A percentile compares a stretch with the other conserved stretches of the same genome.
Evolutionary conservation across 2,797 vertebrate genomes (phyloP).

Genomic region (Cygnus olor): DNA sequence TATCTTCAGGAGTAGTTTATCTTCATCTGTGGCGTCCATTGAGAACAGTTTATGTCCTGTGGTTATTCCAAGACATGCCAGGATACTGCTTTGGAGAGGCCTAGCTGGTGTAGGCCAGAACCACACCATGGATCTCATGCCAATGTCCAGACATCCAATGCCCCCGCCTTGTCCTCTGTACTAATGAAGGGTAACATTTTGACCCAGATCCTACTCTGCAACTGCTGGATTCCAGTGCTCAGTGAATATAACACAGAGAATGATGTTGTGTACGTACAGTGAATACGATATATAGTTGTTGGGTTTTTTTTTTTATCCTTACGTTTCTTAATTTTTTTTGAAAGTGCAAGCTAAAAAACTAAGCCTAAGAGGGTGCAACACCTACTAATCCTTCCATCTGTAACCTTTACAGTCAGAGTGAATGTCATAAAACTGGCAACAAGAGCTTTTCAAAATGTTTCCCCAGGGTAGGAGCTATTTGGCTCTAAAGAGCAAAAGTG

Average conservation of each 20-base stretch:
- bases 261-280: not conserved
- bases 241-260: not conserved
- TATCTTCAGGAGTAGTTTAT: not conserved
- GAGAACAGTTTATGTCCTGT: not conserved
- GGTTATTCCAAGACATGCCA: not conserved
- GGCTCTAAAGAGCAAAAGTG: not conserved
- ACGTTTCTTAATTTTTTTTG: not conserved
- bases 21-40: not conserved
- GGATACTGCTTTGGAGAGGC: not conserved
- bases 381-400: not conserved
- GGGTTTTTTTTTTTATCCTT: not conserved
- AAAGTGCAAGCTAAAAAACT: not conserved
- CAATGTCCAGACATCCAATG: not conserved
- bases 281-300: not conserved
- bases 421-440: not conserved
- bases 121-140: not conserved
- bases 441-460: not conserved
- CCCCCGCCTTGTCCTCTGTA: not conserved
- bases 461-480: not conserved
- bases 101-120: not conserved
- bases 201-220: not conserved
- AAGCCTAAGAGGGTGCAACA: not conserved
- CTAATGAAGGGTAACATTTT: not conserved
- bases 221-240: not conserved
- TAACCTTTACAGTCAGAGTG: not conserved